These are phyloP conservation scores for Thunnus maccoyii DNA, from an alignment of 2,113 vertebrate species.

Conservation along the genomic window DNA sequence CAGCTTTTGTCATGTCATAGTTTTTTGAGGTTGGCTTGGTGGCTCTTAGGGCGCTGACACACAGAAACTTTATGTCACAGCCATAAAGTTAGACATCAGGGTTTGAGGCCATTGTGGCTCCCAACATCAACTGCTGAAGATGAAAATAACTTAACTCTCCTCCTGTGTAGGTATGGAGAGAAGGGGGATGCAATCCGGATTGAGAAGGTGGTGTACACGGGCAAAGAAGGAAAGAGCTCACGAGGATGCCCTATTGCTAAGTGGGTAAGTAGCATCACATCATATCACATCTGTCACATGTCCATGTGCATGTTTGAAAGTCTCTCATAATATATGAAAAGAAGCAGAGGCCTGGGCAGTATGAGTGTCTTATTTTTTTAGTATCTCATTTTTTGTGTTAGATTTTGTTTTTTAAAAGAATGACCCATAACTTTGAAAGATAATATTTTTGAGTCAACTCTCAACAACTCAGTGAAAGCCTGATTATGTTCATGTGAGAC, in stretches of 20 bases:
- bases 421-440: not conserved
- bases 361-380: too few species aligned
- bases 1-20: not conserved
- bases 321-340: not conserved
- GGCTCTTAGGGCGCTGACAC: not conserved
- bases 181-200: slow-evolving; percentile 96
- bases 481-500: slow-evolving; percentile 5
- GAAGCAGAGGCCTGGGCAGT: not conserved
- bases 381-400: too few species aligned
- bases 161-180: slow-evolving; percentile 90
- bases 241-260: slow-evolving; percentile 98
- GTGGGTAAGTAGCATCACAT: slow-evolving; percentile 90
- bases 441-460: not conserved
- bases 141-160: not conserved
- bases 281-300: not conserved
- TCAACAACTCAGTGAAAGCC: not conserved
- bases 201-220: slow-evolving; percentile 96
- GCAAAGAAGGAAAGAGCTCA: slow-evolving; percentile 97
- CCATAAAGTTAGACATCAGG: not conserved
- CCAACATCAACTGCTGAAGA: not conserved
- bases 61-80: not conserved
- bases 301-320: not conserved
- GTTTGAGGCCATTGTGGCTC: not conserved
- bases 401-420: not conserved
- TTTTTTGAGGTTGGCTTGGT: not conserved